These are phyloP conservation scores for Thecocarcelia acutangulata DNA, from an alignment of 2,888 invertebrate species.

Conservation along the genomic window DNA sequence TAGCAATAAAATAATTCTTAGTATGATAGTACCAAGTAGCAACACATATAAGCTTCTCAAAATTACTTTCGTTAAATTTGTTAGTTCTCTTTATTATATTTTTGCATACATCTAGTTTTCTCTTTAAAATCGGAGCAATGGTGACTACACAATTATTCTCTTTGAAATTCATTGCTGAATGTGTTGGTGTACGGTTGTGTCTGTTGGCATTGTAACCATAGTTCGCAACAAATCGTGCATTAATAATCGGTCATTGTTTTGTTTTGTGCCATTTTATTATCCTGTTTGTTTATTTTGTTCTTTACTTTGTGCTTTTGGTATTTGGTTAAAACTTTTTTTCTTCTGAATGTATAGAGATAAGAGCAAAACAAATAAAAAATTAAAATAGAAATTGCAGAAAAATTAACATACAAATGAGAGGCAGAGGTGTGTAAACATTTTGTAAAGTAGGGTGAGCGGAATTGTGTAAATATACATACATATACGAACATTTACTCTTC, in stretches of 20 bases:
- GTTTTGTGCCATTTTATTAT: slow-evolving; percentile 51
- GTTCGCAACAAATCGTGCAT: slow-evolving; percentile 59
- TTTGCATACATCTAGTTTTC: too few relatives aligned
- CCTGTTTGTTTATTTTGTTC: slow-evolving; percentile 46
- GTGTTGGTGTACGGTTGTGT: neutral
- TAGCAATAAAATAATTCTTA: too few relatives aligned
- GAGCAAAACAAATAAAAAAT: neutral
- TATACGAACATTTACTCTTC: too few relatives aligned
- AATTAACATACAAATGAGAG: slow-evolving; percentile 27
- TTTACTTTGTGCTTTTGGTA: slow-evolving; percentile 10
- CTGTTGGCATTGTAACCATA: slow-evolving; percentile 3
- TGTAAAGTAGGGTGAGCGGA: neutral
- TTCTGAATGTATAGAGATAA: slow-evolving; percentile 20
- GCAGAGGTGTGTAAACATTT: neutral
- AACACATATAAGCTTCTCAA: too few relatives aligned
- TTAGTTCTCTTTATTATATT: too few relatives aligned
- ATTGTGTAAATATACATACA: neutral
- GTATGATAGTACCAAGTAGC: too few relatives aligned
- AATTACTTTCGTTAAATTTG: too few relatives aligned
- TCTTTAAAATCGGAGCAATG: neutral
- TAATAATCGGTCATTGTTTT: slow-evolving; percentile 55
- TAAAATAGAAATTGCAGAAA: slow-evolving; percentile 5
- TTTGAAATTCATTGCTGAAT: neutral
- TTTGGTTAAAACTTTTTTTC: neutral
- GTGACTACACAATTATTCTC: slow-evolving; percentile 1